Evolutionary conservation across 2,797 vertebrate genomes (phyloP), one percentile per base, ranked within the genome.

Genomic region (Halcyon leucocephala): DNA sequence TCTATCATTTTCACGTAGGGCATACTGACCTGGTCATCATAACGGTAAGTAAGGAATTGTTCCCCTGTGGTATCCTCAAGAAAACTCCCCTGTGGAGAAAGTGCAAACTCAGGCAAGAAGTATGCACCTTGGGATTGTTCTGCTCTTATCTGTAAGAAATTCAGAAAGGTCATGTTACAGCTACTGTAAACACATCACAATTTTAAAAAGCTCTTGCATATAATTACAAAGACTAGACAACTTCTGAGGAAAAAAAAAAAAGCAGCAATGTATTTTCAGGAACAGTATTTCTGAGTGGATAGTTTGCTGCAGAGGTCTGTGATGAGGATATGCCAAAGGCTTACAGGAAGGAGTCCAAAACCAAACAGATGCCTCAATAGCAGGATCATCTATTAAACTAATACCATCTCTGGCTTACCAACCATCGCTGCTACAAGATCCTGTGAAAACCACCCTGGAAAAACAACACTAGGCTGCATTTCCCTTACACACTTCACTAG

Each of bases 71-170:
- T 98, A 7, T 99, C 99, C 96, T 99, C 99, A 64, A 99, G 98
- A 92, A 99, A 99, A 95, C 99, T 99, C 89, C 99, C 99, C 97
- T 99, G 99, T 15, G 99, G 99, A 46, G 99, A 99, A 60, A 99
- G 98, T 7, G 98, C 98, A 80, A 99, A 99, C 97, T 99, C 99
- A 1, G 99, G 99, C 93, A 99, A 97, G 97, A 99, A 99, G 96
- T 99, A 99, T 28, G 98, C 98, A 52, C 98, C 98, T 82, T 99
- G 98, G 41, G 98, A 97, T 93, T 98, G 98, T 90, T 98, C 98
- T 20, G 98, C 97, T 82, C 78, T 82, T 46, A 89, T 91, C 99
- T 99, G 97, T 5, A 98, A 98, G 91, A 94, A 87, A 95, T 71
- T 26, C 71, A 91, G 93, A 37, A 51, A 85, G 64, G 91, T 80